A percentile compares a stretch with the other conserved stretches of the same genome.
phyloP scores from a whole-genome alignment of 2,797 vertebrate species.

The Gorsachius magnificus region DNA sequence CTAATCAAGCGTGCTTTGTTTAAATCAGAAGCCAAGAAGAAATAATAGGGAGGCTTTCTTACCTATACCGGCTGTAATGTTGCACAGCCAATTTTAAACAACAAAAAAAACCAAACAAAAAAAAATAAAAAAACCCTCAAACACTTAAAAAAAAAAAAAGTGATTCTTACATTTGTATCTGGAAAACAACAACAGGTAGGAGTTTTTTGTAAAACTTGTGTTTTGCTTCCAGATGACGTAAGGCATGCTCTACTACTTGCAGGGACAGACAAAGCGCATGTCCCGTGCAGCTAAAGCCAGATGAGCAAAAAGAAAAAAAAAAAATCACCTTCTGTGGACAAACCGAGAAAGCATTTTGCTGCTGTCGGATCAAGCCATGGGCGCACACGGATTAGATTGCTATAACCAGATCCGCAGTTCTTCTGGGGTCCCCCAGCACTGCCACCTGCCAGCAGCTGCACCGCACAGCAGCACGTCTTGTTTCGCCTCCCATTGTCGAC shows the following conservation, averaged over 20 bases:
- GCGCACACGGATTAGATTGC: background rate
- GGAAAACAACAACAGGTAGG: background rate
- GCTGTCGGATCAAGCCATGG: background rate
- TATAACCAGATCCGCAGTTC: background rate
- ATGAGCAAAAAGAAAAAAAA: background rate
- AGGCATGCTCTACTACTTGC: background rate
- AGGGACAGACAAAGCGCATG: background rate
- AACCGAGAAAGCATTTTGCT: background rate
- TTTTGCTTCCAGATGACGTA: background rate
- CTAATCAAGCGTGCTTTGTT: background rate
- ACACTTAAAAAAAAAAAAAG: background rate
- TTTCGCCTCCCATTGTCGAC: no score
- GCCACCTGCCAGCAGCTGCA: constrained; percentile 38
- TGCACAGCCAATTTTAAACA: background rate
- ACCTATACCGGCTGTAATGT: background rate
- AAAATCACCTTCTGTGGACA: background rate
- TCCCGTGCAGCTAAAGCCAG: background rate
- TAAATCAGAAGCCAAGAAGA: background rate
- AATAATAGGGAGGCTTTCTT: background rate
- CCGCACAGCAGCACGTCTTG: background rate
- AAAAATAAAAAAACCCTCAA: background rate
- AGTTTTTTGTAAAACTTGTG: background rate
- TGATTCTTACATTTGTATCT: background rate
- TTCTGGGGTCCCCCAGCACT: background rate
- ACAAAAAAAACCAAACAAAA: no score